Conservation (phyloP, 2,888 invertebrate species). For the Monochamus alternatus region DNA sequence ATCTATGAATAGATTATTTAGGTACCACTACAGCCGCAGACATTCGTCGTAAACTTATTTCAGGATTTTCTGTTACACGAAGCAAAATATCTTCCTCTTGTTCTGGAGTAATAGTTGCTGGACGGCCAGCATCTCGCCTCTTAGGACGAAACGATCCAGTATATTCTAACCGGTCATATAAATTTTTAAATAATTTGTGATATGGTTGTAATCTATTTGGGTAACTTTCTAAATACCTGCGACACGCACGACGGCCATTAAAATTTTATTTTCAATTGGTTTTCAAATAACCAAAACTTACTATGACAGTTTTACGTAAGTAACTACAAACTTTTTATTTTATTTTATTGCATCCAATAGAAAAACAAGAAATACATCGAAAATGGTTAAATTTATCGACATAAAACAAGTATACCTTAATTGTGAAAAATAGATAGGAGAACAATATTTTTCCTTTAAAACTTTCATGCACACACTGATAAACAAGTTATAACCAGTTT, state of each 20-base stretch:
- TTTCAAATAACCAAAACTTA: too few species aligned
- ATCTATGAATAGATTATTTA: constrained; percentile 5
- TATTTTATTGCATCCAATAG: too few species aligned
- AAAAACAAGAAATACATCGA: too few species aligned
- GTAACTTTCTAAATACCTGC: constrained; percentile 13
- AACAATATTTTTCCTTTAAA: too few species aligned
- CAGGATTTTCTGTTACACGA: constrained; percentile 17
- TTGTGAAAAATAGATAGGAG: too few species aligned
- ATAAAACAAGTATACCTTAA: too few species aligned
- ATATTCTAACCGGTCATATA: constrained; percentile 4
- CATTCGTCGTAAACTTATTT: constrained; percentile 17
- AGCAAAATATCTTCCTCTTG: constrained; percentile 27
- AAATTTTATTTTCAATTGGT: constrained; percentile 10
- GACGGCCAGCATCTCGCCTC: constrained; percentile 1
- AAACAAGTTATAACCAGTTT: too few species aligned
- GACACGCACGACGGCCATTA: constrained; percentile 12
- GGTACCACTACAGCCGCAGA: constrained; percentile 1
- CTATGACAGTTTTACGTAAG: too few species aligned
- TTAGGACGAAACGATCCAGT: constrained; percentile 20
- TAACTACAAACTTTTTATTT: too few species aligned
- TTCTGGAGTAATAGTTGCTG: constrained; percentile 15
- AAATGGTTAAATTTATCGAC: too few species aligned
- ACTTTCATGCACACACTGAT: too few species aligned
- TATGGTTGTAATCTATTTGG: constrained; percentile 22
- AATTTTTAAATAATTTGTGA: constrained; percentile 16